Conservation (phyloP, 1,140 invertebrate genomes). For the Helicoverpa zea region DNA sequence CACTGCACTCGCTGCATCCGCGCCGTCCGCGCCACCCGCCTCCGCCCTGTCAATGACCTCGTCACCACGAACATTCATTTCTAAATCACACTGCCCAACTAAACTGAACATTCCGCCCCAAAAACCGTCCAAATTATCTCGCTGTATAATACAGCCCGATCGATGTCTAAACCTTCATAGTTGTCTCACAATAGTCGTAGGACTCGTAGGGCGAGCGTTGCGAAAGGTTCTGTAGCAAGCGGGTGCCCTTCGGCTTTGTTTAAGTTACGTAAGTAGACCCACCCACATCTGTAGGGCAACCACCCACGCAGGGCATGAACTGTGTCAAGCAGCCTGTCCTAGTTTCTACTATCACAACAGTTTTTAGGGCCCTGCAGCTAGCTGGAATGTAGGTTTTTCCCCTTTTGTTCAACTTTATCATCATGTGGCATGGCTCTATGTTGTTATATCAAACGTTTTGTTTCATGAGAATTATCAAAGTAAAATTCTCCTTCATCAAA, state of each 20-base stretch:
- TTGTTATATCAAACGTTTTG: background rate
- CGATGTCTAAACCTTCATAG: conserved; percentile 43
- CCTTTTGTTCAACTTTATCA: too few relatives aligned
- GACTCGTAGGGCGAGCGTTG: conserved; percentile 67
- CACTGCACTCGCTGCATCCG: conserved; percentile 83
- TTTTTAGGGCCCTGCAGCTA: conserved; percentile 50
- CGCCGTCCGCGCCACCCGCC: conserved; percentile 68
- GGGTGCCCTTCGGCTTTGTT: conserved; percentile 80
- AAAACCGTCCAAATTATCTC: conserved; percentile 18
- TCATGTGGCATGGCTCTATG: too few relatives aligned
- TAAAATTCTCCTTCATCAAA: background rate
- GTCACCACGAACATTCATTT: conserved; percentile 50
- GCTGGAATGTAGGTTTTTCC: too few relatives aligned
- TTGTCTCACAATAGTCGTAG: conserved; percentile 60
- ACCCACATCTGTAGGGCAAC: conserved; percentile 78
- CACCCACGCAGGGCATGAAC: conserved; percentile 77
- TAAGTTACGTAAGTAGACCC: conserved; percentile 76
- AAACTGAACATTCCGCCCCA: conserved; percentile 1
- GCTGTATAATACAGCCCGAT: conserved; percentile 30
- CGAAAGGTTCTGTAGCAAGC: conserved; percentile 75
- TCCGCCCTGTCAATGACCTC: conserved; percentile 84
- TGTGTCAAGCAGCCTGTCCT: conserved; percentile 78
- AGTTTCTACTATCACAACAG: conserved; percentile 69
- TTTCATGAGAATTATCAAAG: background rate
- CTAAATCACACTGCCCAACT: background rate